These are phyloP conservation scores for Varecia variegata DNA, from an alignment of 2,797 vertebrate genomes.

Conservation along the genomic window DNA sequence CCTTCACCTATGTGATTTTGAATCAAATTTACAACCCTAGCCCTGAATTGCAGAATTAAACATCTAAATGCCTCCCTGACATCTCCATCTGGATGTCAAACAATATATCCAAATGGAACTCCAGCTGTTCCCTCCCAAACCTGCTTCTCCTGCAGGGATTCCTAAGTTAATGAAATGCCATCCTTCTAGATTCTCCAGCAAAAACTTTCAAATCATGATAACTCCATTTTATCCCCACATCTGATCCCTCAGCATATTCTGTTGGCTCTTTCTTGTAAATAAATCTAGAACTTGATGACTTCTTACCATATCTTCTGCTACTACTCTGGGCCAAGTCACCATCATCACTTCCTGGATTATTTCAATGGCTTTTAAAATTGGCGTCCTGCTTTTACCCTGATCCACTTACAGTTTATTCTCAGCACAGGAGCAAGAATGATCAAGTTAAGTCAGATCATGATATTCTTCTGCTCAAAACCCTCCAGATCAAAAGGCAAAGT, in stretches of 20 bases:
- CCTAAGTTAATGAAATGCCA: neutral
- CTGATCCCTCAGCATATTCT: neutral
- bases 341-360: slow-evolving; percentile 3
- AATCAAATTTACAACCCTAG: neutral
- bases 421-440: neutral
- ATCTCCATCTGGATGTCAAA: neutral
- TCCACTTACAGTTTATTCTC: neutral
- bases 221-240: neutral
- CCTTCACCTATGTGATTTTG: neutral
- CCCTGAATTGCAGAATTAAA: neutral
- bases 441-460: neutral
- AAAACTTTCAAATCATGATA: neutral
- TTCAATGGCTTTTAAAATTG: neutral
- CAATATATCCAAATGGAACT: neutral
- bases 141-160: neutral
- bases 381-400: neutral
- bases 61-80: neutral
- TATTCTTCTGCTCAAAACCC: neutral
- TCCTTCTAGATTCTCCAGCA: neutral
- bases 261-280: neutral
- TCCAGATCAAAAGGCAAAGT: neutral
- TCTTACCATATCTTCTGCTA: neutral
- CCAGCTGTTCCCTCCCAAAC: neutral
- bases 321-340: neutral
- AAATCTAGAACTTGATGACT: neutral